These are phyloP conservation scores for Tipula vernalis DNA, from an alignment of 2,888 invertebrate species.

Conservation along the genomic window DNA sequence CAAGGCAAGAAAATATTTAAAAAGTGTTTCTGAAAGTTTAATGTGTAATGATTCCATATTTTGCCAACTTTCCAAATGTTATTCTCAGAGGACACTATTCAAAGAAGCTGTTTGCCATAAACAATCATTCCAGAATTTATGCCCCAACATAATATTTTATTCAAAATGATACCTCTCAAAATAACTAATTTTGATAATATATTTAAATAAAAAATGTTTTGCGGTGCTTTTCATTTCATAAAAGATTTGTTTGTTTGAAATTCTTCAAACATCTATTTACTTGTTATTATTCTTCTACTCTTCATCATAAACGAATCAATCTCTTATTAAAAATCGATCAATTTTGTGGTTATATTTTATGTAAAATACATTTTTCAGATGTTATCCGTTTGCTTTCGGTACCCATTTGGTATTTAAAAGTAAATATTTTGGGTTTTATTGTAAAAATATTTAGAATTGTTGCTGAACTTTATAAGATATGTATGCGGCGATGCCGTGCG, in stretches of 20 bases:
- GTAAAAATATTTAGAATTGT: not conserved
- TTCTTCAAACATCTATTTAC: not conserved
- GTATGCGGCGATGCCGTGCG: not conserved
- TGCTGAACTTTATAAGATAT: not conserved
- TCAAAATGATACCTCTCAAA: not conserved
- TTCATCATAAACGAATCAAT: not conserved
- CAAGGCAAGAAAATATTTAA: too few species aligned
- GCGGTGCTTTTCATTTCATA: not conserved
- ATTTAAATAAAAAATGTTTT: not conserved
- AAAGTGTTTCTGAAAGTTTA: too few species aligned
- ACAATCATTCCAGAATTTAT: not conserved
- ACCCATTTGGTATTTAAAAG: not conserved
- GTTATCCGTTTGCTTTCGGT: not conserved
- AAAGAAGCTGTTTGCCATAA: not conserved
- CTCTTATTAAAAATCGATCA: conserved; percentile 4
- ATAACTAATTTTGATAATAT: not conserved
- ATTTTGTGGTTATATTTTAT: not conserved
- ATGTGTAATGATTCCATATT: too few species aligned
- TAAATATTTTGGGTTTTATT: conserved; percentile 4
- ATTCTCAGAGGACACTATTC: too few species aligned
- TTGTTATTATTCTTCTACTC: not conserved
- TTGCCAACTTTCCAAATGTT: too few species aligned
- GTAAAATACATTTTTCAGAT: not conserved
- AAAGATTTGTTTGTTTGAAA: not conserved
- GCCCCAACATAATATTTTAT: not conserved